Conservation (phyloP, 92 coral and sea anemone genomes). For the Paragorgia papillata region DNA sequence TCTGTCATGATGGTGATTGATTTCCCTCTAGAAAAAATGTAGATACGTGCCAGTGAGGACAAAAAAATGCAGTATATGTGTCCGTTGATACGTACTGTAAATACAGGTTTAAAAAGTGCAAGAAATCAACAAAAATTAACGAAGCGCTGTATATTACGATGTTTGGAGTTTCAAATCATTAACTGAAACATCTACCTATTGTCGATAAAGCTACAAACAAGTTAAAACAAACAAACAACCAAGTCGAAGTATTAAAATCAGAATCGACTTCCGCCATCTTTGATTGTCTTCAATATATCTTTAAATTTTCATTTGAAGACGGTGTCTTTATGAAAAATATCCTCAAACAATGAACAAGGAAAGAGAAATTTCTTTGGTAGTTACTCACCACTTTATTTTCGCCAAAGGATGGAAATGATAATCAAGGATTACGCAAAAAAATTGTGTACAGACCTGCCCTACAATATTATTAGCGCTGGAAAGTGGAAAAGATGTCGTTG, state of each 20-base stretch:
- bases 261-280: constrained; percentile 3
- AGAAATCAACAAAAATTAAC: no score
- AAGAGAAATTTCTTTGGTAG: neutral
- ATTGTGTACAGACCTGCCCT: neutral
- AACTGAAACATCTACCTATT: neutral
- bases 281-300: neutral
- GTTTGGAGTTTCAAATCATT: neutral
- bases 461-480: neutral
- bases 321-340: neutral
- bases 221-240: neutral
- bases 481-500: neutral
- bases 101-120: no score
- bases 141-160: neutral
- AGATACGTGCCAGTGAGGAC: no score
- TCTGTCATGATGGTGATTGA: constrained; percentile 79
- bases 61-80: neutral
- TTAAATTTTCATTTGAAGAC: neutral
- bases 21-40: neutral
- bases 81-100: neutral
- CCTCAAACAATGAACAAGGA: neutral
- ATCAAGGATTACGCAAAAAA: neutral
- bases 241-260: neutral
- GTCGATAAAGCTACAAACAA: neutral
- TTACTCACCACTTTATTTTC: neutral
- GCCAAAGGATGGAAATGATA: neutral